These are phyloP conservation scores for Sphenopsis melanotis DNA, from an alignment of 2,797 vertebrate genomes.

Conservation along the genomic window DNA sequence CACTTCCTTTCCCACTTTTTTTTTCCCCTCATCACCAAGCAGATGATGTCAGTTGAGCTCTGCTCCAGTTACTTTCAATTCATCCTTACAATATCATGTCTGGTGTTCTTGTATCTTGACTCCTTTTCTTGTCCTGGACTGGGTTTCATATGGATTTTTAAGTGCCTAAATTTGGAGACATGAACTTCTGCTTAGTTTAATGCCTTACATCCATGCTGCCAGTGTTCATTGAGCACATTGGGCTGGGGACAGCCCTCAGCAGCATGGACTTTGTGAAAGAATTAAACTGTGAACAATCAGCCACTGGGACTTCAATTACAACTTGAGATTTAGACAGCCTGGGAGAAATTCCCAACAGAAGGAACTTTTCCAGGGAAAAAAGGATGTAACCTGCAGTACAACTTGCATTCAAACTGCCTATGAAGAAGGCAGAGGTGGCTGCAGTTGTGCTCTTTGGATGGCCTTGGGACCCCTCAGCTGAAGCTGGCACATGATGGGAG, in stretches of 20 bases:
- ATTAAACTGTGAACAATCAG: neutral
- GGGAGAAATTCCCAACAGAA: neutral
- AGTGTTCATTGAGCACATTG: neutral
- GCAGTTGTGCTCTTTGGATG: neutral
- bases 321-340: neutral
- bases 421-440: neutral
- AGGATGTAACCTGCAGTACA: neutral
- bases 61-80: neutral
- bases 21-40: neutral
- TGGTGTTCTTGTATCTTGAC: neutral
- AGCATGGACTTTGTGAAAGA: neutral
- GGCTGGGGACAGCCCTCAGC: neutral
- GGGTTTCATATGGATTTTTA: neutral
- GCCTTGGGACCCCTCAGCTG: neutral
- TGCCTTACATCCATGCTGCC: neutral
- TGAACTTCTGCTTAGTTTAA: neutral
- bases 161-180: neutral
- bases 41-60: neutral
- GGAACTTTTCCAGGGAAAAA: neutral
- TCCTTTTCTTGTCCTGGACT: neutral
- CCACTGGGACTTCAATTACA: neutral
- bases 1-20: neutral
- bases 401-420: neutral
- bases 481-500: neutral
- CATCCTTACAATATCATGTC: neutral